These are phyloP conservation scores for Chlamydotis undulata DNA, from an alignment of 2,113 vertebrate species.

Conservation along the genomic window DNA sequence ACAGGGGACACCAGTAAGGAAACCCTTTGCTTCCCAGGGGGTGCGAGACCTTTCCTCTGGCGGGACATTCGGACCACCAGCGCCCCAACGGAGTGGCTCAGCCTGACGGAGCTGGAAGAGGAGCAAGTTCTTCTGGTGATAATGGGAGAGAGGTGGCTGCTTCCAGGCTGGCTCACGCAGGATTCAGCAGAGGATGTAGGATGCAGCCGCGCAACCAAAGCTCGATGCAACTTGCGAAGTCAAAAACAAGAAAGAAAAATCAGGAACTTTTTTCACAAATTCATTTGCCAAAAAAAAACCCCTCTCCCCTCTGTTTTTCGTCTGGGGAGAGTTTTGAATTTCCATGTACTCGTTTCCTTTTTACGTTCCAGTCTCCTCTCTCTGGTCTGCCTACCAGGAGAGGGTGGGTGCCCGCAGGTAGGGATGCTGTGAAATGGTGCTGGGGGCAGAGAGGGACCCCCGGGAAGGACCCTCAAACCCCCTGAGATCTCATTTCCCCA, in stretches of 20 bases:
- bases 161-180: neutral
- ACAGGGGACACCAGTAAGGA: neutral
- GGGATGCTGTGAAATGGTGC: neutral
- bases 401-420: fast-evolving
- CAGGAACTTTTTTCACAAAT: neutral
- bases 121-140: fast-evolving
- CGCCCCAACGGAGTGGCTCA: fast-evolving
- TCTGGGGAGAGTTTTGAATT: neutral
- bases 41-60: neutral
- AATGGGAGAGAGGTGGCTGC: neutral
- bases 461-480: neutral
- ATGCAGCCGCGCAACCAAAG: neutral
- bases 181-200: neutral
- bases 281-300: neutral
- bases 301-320: neutral
- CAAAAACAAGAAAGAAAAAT: neutral
- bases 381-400: fast-evolving
- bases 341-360: neutral
- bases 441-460: neutral
- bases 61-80: neutral
- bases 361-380: neutral
- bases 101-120: neutral
- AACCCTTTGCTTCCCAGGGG: neutral
- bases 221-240: neutral
- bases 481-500: neutral